A percentile compares a stretch with the other conserved stretches of the same genome.
Conservation (phyloP, 2,113 vertebrate genomes). For the Chlorodrepanis virens region DNA sequence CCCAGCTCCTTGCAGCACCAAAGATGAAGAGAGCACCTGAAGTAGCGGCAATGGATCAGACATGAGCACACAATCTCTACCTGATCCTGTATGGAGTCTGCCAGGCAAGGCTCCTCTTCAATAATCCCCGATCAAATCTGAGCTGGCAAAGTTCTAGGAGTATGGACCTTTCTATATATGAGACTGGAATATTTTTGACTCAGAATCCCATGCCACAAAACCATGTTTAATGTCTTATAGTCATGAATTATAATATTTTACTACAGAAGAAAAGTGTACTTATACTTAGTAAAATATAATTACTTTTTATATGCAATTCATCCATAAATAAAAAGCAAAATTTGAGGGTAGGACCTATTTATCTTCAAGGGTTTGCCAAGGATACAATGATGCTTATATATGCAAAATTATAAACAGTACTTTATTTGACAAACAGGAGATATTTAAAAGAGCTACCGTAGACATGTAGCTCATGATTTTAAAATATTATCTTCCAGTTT, state of each 20-base stretch:
- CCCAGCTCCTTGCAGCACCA: neutral
- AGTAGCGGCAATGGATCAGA: neutral
- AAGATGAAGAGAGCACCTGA: neutral
- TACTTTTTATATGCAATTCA: neutral
- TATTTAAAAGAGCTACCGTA: conserved; percentile 35
- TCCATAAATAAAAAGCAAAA: neutral
- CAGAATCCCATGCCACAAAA: neutral
- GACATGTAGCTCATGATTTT: conserved; percentile 69
- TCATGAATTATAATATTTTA: neutral
- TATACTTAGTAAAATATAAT: neutral
- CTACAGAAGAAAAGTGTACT: neutral
- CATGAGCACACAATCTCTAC: neutral
- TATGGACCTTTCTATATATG: neutral
- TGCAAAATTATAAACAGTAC: neutral
- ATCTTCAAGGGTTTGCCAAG: neutral
- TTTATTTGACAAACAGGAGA: neutral
- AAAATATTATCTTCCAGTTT: conserved; percentile 74
- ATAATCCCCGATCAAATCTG: neutral
- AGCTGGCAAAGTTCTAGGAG: neutral
- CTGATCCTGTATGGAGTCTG: neutral
- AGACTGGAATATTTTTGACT: neutral
- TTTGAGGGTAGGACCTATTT: neutral
- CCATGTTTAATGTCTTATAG: neutral
- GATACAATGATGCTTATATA: neutral
- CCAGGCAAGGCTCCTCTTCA: neutral